Base-by-base conservation (phyloP, 2,797 vertebrate species). In the Pelobates cultripes region DNA sequence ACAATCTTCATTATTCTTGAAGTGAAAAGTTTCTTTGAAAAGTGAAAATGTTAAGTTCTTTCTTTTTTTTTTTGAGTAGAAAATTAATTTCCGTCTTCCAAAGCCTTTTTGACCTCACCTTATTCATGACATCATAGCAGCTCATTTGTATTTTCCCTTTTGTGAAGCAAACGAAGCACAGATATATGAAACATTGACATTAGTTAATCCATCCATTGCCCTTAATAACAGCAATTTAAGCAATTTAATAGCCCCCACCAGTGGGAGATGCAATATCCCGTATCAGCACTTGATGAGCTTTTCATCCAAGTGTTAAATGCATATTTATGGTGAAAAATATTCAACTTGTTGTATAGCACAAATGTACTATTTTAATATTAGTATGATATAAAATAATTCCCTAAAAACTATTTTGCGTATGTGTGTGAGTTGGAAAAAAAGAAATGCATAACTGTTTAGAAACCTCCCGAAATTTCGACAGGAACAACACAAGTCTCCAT, bases 1-100 rank as follows among this genome's bases (percentile, higher is more conserved):
- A 51, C 66, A 42, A 73, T 7, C 73, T 77, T 57, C 69, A 73
- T 76, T 76, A 80, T 71, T 75, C 63, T 43, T 53, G 14, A 7
- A 40, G 43, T 40, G n/a, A 72, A 53, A 82, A 40, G 57, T 68
- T 57, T 77, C 61, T 45, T 44, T 73, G 60, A 40, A 47, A 41
- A 66, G 13, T 72, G 63, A 43, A 43, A 1, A 15, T 28, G 15
- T 51, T 51, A 2, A 51, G 47, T 5, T 5, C 28, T 13, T 70
- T 43, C 13, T 14, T 51, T 40, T 28, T 69, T 77, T 41, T 45
- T 45, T 74, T 7, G 45, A 47, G 17, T 43, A 41, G 66, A 17
- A 75, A 81, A 70, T 61, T 7, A 40, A 69, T 73, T 74, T 68
- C 66, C 41, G 10, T 43, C 63, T 64, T 7, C 42, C 10, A 28